Evolutionary conservation across 2,888 invertebrate genomes (phyloP), one percentile per base, ranked within the genome.

Genomic region (Drosophila mayaguana): DNA sequence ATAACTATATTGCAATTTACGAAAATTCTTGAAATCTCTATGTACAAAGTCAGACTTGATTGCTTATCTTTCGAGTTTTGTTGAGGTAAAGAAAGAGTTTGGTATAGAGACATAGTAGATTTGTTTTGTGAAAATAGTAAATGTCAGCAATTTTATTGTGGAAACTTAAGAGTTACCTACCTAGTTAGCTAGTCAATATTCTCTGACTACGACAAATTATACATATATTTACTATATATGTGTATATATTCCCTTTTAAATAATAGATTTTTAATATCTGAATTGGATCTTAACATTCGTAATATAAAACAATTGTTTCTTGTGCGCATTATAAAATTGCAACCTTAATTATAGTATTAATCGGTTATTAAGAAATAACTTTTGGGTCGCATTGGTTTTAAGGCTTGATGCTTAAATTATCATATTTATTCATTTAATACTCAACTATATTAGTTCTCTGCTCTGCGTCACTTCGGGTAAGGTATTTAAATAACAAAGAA

Each of bases 1-100:
- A 38, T 38, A n/a, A 50, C 48, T 51, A 43, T 63, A 48, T 62
- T 66, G 62, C 67, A 63, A 55, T 60, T 68, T 64, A 63, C 38
- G 66, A 61, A 75, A 66, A 71, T 72, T 86, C 45, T 84, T 86
- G 84, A 84, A 84, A 86, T 86, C 78, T 83, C 62, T 91, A 91
- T 90, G 81, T 90, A 91, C 90, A 91, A 91, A 90, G 90, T 91
- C 91, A 91, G 91, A 91, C 91, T 91, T 91, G 88, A 89, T 89
- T 85, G 83, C 81, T 81, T 89, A 86, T 88, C 77, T 81, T 78
- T 88, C 76, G 76, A 80, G 80, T 80, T 72, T 66, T 77, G 61
- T 66, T 81, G 78, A 86, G 86, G 86, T 84, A 75, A 86, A 83
- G 85, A 83, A 84, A 83, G 81, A 83, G 80, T 79, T 79, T 64